Conservation (phyloP, 2,888 invertebrate genomes). For the Leptura quadrifasciata region DNA sequence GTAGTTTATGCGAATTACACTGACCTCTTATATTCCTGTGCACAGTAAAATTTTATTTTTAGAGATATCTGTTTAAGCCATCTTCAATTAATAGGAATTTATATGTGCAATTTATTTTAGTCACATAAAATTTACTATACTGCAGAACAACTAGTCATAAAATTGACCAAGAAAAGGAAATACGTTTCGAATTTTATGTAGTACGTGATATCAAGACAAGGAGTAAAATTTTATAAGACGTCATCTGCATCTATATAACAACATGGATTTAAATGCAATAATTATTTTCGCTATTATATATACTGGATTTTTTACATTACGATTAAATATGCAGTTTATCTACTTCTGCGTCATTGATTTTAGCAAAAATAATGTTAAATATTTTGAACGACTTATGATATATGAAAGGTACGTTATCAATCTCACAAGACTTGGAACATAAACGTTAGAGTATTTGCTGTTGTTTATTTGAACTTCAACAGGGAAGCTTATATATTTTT, state of each 20-base stretch:
- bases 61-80: background rate
- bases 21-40: slow-evolving; percentile 6
- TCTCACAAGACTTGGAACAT: too few species aligned
- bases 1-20: background rate
- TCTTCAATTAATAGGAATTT: slow-evolving; percentile 31
- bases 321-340: too few species aligned
- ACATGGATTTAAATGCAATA: background rate
- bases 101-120: slow-evolving; percentile 24
- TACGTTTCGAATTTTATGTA: slow-evolving; percentile 13
- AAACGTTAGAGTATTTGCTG: too few species aligned
- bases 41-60: slow-evolving; percentile 23
- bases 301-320: too few species aligned
- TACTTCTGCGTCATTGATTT: too few species aligned
- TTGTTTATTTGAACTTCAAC: too few species aligned
- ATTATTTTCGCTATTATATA: too few species aligned
- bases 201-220: background rate
- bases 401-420: too few species aligned
- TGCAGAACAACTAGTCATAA: slow-evolving; percentile 1
- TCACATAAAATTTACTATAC: slow-evolving; percentile 26
- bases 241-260: background rate
- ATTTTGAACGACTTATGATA: too few species aligned
- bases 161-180: slow-evolving; percentile 18
- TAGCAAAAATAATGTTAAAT: too few species aligned
- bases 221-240: background rate
- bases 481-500: too few species aligned